Evolutionary conservation across 2,888 invertebrate species (phyloP), one percentile per base, ranked within the genome.

Genomic region (Pandemis cinnamomeana): DNA sequence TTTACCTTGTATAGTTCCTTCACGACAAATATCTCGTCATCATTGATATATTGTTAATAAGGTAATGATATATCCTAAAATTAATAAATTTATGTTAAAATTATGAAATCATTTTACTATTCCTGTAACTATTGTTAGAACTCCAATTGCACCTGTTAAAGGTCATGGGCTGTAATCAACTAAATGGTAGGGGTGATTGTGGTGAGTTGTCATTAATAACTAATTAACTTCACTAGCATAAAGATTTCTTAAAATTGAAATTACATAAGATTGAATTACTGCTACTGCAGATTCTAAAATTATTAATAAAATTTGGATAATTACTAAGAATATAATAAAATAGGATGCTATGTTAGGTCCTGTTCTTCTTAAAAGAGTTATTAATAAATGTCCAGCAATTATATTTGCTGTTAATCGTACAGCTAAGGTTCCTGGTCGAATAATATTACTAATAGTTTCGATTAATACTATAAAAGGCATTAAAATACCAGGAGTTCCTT

Each of bases 391-490:
- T 0, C 96, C 96, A 0, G 96, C 96, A 94, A 96, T 96, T 95
- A 97, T 96, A 93, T 97, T 97, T 27, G 96, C 96, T 6, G 96
- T 95, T 92, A 97, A 84, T 78, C 96, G 96, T 75, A 97, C 95
- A 0, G 96, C 95, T 92, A 97, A 88, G 4, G 96, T 96, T 86
- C 95, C 91, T 0, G 96, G 96, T 11, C 96, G 96, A 88, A 96
- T 96, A 79, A 96, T 80, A 91, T 96, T 96, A 81, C 96, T 97
- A 90, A 96, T 95, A 53, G 95, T 95, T 96, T 97, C 96, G 95
- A 96, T 96, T 89, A 96, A 86, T 7, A 97, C 96, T 94, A 97
- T 96, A 92, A 97, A 96, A 44, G 96, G 96, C 91, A 96, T 96
- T 83, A 97, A 81, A 81, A 95, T 81, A 7, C 82, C 76, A 0